Evolutionary conservation across 2,797 vertebrate genomes (phyloP).

Genomic region (Sciurus vulgaris): DNA sequence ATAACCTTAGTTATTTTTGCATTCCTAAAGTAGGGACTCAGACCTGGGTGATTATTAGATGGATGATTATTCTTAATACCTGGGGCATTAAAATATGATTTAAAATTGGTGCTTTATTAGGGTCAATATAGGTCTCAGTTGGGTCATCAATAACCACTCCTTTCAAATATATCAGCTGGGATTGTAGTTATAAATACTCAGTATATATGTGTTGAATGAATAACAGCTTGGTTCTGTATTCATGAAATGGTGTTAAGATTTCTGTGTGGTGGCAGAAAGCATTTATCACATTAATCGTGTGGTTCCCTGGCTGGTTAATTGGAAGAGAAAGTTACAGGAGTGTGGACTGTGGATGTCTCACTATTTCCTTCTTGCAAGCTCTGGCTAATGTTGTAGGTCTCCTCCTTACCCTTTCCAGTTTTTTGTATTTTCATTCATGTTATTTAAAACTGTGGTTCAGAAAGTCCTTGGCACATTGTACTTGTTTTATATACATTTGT

Average conservation of each 20-base stretch:
- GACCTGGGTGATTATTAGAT: background rate
- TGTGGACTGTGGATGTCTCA: background rate
- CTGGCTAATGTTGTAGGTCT: background rate
- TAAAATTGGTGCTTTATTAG: constrained; percentile 37
- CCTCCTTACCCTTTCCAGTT: background rate
- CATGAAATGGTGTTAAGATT: background rate
- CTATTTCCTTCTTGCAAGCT: background rate
- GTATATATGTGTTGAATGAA: background rate
- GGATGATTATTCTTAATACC: background rate
- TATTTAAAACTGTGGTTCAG: background rate
- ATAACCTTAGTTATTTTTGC: background rate
- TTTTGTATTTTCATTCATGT: background rate
- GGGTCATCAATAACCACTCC: background rate
- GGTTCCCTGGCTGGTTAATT: background rate
- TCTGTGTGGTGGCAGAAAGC: background rate
- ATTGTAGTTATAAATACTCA: background rate
- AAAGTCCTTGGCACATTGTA: background rate
- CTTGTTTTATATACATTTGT: background rate
- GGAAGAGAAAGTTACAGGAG: background rate
- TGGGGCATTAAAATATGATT: background rate
- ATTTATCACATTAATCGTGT: background rate
- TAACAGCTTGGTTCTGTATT: background rate
- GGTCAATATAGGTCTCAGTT: background rate
- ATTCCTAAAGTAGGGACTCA: background rate
- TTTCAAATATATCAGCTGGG: background rate